Evolutionary conservation across 2,113 vertebrate species (phyloP).

Genomic region (Pachypanchax playfairii): DNA sequence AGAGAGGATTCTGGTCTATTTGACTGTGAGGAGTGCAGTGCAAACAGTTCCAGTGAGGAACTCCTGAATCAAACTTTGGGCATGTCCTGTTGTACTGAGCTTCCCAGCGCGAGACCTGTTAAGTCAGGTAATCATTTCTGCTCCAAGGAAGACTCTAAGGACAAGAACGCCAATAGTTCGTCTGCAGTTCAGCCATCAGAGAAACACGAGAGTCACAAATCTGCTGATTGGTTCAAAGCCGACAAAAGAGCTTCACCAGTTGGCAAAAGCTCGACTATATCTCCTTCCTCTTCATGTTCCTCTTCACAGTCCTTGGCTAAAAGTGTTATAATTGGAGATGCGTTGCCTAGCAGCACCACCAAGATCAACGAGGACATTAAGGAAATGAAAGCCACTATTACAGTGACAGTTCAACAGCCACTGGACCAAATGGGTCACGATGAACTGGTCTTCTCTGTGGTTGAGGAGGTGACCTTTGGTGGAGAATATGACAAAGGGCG

Average conservation of each 20-base stretch:
- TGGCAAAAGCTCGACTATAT: slow-evolving; percentile 92
- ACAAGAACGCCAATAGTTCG: slow-evolving; percentile 67
- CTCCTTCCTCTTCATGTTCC: slow-evolving; percentile 61
- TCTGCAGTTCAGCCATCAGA: slow-evolving; percentile 61
- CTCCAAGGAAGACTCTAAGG: slow-evolving; percentile 82
- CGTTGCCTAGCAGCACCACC: slow-evolving; percentile 47
- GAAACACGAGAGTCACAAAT: slow-evolving; percentile 57
- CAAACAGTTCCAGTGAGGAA: slow-evolving; percentile 84
- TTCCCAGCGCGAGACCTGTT: slow-evolving; percentile 10
- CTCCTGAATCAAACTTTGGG: slow-evolving; percentile 81
- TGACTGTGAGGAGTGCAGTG: slow-evolving; percentile 88
- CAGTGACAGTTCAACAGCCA: slow-evolving; percentile 93
- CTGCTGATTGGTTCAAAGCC: slow-evolving; percentile 80
- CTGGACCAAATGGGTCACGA: slow-evolving; percentile 93
- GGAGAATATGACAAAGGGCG: slow-evolving; percentile 83
- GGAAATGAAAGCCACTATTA: slow-evolving; percentile 90
- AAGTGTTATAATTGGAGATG: slow-evolving; percentile 57
- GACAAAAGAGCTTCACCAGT: slow-evolving; percentile 88
- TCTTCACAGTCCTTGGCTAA: slow-evolving; percentile 69
- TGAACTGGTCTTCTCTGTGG: slow-evolving; percentile 94
- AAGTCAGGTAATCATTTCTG: slow-evolving; percentile 75
- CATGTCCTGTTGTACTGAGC: slow-evolving; percentile 63
- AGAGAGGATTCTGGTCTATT: slow-evolving; percentile 85
- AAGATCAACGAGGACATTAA: slow-evolving; percentile 77
- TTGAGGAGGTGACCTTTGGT: slow-evolving; percentile 93